Evolutionary conservation across 2,113 vertebrate species (phyloP).

Genomic region (Pomatostomus ruficeps): DNA sequence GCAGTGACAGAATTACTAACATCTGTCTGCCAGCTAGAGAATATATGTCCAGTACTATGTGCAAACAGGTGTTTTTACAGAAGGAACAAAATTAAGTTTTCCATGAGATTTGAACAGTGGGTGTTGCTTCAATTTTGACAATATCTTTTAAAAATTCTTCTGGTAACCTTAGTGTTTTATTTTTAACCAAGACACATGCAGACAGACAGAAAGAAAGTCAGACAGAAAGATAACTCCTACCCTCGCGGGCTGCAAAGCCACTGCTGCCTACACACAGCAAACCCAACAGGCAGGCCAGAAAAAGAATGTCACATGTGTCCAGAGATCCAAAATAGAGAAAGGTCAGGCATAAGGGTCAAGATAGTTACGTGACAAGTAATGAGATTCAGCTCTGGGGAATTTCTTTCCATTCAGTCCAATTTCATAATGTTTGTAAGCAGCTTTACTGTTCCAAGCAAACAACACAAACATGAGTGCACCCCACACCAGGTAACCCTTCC

Average conservation of each 20-base stretch:
- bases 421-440: conserved; percentile 25
- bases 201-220: conserved; percentile 41
- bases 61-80: conserved; percentile 15
- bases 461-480: not conserved
- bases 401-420: not conserved
- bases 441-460: not conserved
- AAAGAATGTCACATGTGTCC: conserved; percentile 38
- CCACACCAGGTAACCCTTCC: not conserved
- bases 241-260: conserved; percentile 38
- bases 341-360: conserved; percentile 22
- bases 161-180: conserved; percentile 31
- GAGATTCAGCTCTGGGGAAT: conserved; percentile 24
- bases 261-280: conserved; percentile 62
- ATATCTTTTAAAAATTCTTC: not conserved
- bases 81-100: not conserved
- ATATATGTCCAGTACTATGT: not conserved
- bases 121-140: not conserved
- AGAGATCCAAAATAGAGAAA: conserved; percentile 55
- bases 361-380: conserved; percentile 45
- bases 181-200: conserved; percentile 51
- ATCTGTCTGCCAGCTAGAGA: not conserved
- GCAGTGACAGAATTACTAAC: not conserved
- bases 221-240: conserved; percentile 59
- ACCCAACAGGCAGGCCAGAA: conserved; percentile 42
- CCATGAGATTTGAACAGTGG: not conserved